A percentile compares a stretch with the other conserved stretches of the same genome.
Conservation (phyloP, 2,113 vertebrate genomes). For the Lasiurus cinereus region DNA sequence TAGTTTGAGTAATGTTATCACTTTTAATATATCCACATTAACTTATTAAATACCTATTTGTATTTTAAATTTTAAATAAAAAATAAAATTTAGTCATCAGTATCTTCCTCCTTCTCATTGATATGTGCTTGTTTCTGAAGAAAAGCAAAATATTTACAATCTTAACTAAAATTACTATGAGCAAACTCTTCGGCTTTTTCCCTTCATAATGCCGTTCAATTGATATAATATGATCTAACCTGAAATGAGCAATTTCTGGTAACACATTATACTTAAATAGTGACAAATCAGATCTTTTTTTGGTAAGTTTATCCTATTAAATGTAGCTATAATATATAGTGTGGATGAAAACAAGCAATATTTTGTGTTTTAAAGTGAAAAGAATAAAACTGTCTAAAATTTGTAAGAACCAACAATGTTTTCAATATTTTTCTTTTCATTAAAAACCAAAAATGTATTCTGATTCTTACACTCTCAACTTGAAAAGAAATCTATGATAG, state of each 20-base stretch:
- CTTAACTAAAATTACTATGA: background rate
- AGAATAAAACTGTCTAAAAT: background rate
- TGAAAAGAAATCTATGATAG: constrained; percentile 45
- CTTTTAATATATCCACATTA: constrained; percentile 70
- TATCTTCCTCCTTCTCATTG: background rate
- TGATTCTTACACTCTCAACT: background rate
- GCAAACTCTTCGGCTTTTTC: background rate
- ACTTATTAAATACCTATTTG: constrained; percentile 48
- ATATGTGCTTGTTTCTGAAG: background rate
- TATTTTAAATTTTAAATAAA: constrained; percentile 61
- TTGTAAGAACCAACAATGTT: constrained; percentile 54
- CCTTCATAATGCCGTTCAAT: background rate
- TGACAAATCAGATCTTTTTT: background rate
- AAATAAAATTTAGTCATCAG: constrained; percentile 14
- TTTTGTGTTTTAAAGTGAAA: background rate
- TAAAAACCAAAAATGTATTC: constrained; percentile 66
- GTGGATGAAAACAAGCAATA: background rate
- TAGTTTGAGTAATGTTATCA: constrained; percentile 75
- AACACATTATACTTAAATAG: background rate
- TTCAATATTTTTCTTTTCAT: background rate
- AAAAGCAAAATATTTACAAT: background rate
- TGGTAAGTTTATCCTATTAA: background rate
- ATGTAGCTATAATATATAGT: background rate
- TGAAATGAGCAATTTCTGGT: constrained; percentile 52
- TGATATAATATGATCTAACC: background rate